Evolutionary conservation across 2,113 vertebrate species (phyloP).

Genomic region (Aegithalos caudatus): DNA sequence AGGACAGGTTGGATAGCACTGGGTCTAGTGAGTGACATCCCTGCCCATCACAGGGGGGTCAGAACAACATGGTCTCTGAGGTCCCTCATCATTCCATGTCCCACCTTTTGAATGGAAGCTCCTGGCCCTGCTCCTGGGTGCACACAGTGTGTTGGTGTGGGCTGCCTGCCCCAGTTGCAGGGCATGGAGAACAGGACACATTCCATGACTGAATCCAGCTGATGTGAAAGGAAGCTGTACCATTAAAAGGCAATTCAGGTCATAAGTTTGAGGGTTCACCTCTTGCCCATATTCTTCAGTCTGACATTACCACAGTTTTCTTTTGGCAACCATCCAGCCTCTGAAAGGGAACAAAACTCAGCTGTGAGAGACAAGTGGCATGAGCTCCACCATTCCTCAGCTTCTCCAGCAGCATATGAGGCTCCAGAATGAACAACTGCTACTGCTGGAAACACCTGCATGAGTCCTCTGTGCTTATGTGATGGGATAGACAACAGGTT

Average conservation of each 20-base stretch:
- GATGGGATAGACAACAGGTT: background rate
- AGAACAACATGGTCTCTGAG: background rate
- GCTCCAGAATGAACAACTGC: background rate
- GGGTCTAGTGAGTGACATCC: background rate
- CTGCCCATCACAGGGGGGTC: background rate
- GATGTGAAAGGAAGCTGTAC: background rate
- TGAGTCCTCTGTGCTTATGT: background rate
- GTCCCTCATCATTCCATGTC: background rate
- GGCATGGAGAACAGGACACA: background rate
- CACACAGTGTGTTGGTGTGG: fast-evolving
- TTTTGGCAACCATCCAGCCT: background rate
- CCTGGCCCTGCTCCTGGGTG: background rate
- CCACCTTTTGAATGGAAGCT: background rate
- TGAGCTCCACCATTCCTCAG: background rate
- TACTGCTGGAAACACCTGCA: background rate
- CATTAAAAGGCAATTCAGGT: background rate
- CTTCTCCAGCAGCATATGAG: fast-evolving
- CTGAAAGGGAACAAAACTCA: background rate
- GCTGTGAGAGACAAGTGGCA: background rate
- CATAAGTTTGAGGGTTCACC: background rate
- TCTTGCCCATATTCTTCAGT: background rate
- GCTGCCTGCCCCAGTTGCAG: background rate
- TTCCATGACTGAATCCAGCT: background rate
- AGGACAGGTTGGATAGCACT: background rate
- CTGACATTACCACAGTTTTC: background rate